Evolutionary conservation across 1,140 invertebrate genomes (phyloP).

Genomic region (Tetragonula clypearis): DNA sequence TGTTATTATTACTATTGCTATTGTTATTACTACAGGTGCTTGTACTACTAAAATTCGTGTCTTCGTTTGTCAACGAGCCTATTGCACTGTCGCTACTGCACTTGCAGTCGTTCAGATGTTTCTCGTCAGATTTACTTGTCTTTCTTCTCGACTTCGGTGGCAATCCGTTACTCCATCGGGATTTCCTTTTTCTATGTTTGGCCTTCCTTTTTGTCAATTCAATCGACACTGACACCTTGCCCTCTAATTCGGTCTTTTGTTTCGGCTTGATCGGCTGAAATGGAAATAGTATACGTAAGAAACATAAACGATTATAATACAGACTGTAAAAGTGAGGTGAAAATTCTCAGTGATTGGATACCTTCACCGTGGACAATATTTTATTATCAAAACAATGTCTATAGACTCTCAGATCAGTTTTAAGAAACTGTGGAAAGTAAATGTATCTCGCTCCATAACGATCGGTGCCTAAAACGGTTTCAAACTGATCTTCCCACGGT

Average conservation of each 20-base stretch:
- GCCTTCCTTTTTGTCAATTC: background rate
- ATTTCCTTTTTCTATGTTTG: conserved; percentile 57
- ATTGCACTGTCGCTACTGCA: conserved; percentile 47
- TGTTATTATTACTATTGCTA: conserved; percentile 37
- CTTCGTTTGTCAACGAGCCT: conserved; percentile 53
- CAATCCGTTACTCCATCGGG: conserved; percentile 70
- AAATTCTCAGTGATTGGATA: conserved; percentile 14
- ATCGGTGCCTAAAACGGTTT: conserved; percentile 82
- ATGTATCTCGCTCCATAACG: conserved; percentile 83
- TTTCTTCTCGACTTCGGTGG: conserved; percentile 52
- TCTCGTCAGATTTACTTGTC: conserved; percentile 33
- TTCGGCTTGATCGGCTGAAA: conserved; percentile 58
- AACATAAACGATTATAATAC: background rate
- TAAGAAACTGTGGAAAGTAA: conserved; percentile 84
- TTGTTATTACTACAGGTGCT: conserved; percentile 56
- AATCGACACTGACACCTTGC: background rate
- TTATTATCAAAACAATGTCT: conserved; percentile 79
- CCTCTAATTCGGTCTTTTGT: conserved; percentile 6
- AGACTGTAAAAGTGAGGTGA: background rate
- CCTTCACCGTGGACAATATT: conserved; percentile 72
- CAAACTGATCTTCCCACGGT: conserved; percentile 70
- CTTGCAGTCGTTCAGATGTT: conserved; percentile 40
- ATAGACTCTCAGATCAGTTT: conserved; percentile 83
- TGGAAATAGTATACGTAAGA: background rate
- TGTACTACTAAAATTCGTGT: conserved; percentile 56